Conservation (phyloP, 2,113 vertebrate genomes). For the Echinops telfairi region DNA sequence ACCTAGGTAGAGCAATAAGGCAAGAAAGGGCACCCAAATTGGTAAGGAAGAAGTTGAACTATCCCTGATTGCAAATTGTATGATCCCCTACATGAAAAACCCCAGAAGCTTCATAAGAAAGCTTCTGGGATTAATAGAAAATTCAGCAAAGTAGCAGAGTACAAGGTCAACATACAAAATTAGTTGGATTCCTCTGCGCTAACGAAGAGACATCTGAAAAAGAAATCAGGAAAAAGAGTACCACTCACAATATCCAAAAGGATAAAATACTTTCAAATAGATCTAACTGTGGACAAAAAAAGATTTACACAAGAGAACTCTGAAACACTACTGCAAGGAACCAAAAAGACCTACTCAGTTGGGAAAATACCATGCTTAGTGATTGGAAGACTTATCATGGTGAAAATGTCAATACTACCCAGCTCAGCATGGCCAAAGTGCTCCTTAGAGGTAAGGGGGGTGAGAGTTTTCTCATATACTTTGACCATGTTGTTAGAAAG, state of each 20-base stretch:
- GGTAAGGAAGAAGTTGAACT: neutral
- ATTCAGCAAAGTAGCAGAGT: neutral
- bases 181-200: no score
- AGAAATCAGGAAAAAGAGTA: neutral
- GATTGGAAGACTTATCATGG: no score
- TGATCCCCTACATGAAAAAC: neutral
- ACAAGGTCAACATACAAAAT: no score
- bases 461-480: no score
- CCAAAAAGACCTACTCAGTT: neutral
- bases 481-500: no score
- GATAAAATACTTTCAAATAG: neutral
- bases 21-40: neutral
- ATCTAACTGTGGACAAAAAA: neutral
- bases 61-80: neutral
- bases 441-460: no score
- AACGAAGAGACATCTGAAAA: no score
- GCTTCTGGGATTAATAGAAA: neutral
- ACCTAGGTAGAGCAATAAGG: neutral
- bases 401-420: no score
- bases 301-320: neutral
- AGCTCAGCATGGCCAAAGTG: no score
- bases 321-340: neutral
- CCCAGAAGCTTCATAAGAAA: neutral
- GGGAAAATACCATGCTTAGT: no score
- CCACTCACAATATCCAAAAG: neutral